A percentile compares a stretch with the other conserved stretches of the same genome.
Evolutionary conservation across 1,140 invertebrate genomes (phyloP).

Genomic region (Trichonephila clavata): DNA sequence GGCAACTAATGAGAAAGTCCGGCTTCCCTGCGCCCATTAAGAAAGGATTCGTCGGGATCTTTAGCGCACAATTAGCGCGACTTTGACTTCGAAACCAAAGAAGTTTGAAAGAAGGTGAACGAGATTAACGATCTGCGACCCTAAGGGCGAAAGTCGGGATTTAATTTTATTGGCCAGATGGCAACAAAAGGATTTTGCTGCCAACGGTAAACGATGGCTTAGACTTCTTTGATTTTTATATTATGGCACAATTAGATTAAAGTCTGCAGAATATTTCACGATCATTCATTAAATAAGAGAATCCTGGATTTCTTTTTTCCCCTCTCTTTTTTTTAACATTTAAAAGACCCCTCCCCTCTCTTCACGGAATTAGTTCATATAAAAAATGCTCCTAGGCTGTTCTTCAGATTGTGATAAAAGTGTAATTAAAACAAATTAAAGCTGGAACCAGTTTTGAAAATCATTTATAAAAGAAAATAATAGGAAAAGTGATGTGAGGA

Average conservation of each 20-base stretch:
- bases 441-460: background rate
- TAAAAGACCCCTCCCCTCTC: background rate
- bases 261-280: background rate
- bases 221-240: slow-evolving; percentile 40
- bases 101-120: slow-evolving; percentile 34
- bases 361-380: too few relatives aligned
- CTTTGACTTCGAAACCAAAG: slow-evolving; percentile 40
- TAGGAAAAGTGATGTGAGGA: background rate
- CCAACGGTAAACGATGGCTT: too few relatives aligned
- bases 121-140: slow-evolving; percentile 33
- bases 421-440: background rate
- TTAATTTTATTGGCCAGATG: slow-evolving; percentile 44
- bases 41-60: slow-evolving; percentile 56
- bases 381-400: background rate
- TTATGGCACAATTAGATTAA: background rate
- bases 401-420: background rate
- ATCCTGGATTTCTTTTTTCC: background rate
- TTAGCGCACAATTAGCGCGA: slow-evolving; percentile 62
- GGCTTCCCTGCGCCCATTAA: slow-evolving; percentile 60
- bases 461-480: background rate
- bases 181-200: slow-evolving; percentile 7
- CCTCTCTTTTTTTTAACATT: background rate
- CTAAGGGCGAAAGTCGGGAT: background rate
- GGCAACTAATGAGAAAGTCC: slow-evolving; percentile 66
- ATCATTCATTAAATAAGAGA: background rate